Base-by-base conservation (phyloP, 2,797 vertebrate genomes). In the Scomberomorus guttatus region DNA sequence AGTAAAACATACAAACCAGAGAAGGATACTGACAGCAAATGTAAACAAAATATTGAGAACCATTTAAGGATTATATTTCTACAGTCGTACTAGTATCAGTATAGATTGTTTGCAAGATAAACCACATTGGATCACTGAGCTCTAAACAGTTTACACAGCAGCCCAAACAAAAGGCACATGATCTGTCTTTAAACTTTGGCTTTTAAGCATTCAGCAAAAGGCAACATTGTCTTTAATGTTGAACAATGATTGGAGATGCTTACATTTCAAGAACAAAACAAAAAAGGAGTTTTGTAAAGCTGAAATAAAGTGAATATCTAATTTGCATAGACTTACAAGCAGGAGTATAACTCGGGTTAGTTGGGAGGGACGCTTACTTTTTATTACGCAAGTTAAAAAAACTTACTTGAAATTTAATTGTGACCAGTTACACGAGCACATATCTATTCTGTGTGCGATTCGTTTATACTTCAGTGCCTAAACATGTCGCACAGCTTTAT, bases 311-410 rank as follows among this genome's bases (percentile, higher is more conserved):
- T 11, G 13, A 73, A 73, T 54, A 52, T 34, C 7, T 69, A 15
- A 77, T 68, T 87, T 90, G 85, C 88, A 91, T 87, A 89, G 84
- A 81, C 7, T 71, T 58, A 32, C 25, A 92, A 86, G 84, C 80
- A 48, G 27, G 13, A 60, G 29, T 56, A 44, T 44, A 62, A 52
- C n/a, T 77, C 8, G 20, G 46, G n/a, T 69, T 63, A 65, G 50
- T 69, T 70, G 17, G 61, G 8, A 52, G 12, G 5, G 44, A 63
- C 2, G 42, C 18, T 32, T 51, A 17, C 18, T 18, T 17, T 46
- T 34, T 8, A 48, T 67, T 64, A 73, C 5, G 56, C 22, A 63
- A 69, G 75, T 86, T 83, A 4, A 75, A 57, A 78, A 48, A 37
- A 42, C n/a, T n/a, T 0, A 57, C 4, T 20, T 61, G 44, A 4